These are phyloP conservation scores for Mustela nigripes DNA, from an alignment of 2,113 vertebrate species.

Conservation along the genomic window DNA sequence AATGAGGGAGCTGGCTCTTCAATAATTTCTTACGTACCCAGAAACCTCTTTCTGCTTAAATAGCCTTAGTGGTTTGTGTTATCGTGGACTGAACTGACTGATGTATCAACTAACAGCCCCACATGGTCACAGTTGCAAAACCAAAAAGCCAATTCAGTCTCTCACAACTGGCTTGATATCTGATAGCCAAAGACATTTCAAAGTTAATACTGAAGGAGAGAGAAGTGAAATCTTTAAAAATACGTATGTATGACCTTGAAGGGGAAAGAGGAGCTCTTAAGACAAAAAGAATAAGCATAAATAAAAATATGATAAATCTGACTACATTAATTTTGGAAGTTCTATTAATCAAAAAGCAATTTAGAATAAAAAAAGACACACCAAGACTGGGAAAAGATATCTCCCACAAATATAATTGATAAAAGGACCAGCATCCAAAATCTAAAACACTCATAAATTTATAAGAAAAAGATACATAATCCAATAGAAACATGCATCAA, in stretches of 20 bases:
- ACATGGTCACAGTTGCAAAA: slow-evolving; percentile 11
- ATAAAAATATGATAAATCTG: slow-evolving; percentile 30
- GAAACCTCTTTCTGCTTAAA: slow-evolving; percentile 48
- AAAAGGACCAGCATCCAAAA: not conserved
- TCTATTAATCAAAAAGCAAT: not conserved
- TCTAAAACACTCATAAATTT: not conserved
- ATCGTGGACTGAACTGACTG: not conserved
- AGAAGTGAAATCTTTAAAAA: slow-evolving; percentile 23
- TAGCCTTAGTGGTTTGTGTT: not conserved
- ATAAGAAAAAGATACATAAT: not conserved
- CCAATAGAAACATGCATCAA: not conserved
- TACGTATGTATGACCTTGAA: not conserved
- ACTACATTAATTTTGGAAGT: not conserved
- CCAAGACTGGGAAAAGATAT: not conserved
- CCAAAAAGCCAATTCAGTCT: not conserved
- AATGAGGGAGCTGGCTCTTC: not conserved
- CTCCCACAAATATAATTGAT: not conserved
- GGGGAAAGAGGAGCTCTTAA: slow-evolving; percentile 2
- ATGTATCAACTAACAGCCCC: slow-evolving; percentile 12
- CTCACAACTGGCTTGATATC: not conserved
- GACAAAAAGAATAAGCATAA: not conserved
- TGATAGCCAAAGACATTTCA: not conserved
- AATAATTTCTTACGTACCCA: not conserved
- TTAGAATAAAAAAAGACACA: not conserved
- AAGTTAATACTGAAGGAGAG: not conserved